Conservation (phyloP, 1,140 invertebrate genomes). For the Trichonephila clavipes region DNA sequence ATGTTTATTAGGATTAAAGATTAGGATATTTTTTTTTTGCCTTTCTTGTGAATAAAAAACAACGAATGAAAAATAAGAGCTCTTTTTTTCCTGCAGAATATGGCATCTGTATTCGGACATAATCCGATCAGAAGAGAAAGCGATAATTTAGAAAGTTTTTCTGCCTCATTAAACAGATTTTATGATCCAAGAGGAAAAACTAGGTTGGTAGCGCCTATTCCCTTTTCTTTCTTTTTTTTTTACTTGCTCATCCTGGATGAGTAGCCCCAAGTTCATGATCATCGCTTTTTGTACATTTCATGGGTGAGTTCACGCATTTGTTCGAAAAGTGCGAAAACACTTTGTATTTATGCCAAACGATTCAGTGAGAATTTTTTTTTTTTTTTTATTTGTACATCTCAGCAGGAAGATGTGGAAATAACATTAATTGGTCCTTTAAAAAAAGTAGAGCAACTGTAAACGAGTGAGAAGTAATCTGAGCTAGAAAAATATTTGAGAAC, state of each 20-base stretch:
- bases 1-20: too few species aligned
- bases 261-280: constrained; percentile 19
- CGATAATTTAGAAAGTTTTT: not conserved
- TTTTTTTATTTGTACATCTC: not conserved
- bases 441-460: not conserved
- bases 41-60: not conserved
- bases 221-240: not conserved
- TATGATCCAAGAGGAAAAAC: not conserved
- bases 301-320: not conserved
- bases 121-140: not conserved
- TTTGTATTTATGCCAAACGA: not conserved
- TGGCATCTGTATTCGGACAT: not conserved
- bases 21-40: not conserved
- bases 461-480: not conserved
- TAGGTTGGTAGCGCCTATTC: not conserved
- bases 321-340: not conserved
- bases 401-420: not conserved
- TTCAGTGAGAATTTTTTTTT: not conserved
- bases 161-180: not conserved
- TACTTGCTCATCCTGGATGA: constrained; percentile 19
- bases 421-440: not conserved
- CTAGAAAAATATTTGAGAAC: not conserved
- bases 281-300: not conserved
- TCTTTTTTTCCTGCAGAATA: not conserved
- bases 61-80: not conserved